Evolutionary conservation across 2,888 invertebrate genomes (phyloP).

Genomic region (Notodonta ziczac): DNA sequence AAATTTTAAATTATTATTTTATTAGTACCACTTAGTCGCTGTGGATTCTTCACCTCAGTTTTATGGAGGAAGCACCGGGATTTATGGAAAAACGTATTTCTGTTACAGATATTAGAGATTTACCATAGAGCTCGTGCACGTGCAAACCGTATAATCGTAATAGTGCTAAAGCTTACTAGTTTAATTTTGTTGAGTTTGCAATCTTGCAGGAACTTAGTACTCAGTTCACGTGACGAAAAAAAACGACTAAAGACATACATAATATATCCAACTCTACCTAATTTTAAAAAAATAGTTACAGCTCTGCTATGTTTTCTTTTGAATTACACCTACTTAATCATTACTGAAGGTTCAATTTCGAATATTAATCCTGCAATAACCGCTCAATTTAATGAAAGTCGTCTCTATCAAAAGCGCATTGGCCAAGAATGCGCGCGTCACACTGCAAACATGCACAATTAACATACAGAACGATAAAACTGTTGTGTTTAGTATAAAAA

Average conservation of each 20-base stretch:
- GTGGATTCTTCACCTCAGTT: constrained; percentile 4
- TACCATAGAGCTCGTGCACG: no score
- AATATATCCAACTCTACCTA: no score
- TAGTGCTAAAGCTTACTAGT: no score
- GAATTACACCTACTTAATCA: no score
- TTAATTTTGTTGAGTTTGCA: no score
- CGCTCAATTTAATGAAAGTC: not conserved
- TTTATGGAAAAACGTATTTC: not conserved
- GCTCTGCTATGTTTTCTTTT: no score
- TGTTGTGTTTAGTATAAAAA: constrained; percentile 77
- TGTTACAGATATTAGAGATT: not conserved
- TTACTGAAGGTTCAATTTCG: no score
- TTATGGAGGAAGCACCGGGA: constrained; percentile 14
- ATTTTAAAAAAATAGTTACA: no score
- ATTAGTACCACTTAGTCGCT: constrained; percentile 46
- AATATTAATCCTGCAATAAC: not conserved
- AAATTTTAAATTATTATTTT: constrained; percentile 75
- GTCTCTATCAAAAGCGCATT: constrained; percentile 17
- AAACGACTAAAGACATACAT: no score
- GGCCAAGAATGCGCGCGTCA: constrained; percentile 23
- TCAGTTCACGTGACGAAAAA: no score
- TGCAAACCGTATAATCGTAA: no score
- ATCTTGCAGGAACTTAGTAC: no score
- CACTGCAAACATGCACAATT: constrained; percentile 64
- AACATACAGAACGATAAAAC: constrained; percentile 69